phyloP scores from a whole-genome alignment of 1,140 invertebrate genomes.

The Achroia grisella region DNA sequence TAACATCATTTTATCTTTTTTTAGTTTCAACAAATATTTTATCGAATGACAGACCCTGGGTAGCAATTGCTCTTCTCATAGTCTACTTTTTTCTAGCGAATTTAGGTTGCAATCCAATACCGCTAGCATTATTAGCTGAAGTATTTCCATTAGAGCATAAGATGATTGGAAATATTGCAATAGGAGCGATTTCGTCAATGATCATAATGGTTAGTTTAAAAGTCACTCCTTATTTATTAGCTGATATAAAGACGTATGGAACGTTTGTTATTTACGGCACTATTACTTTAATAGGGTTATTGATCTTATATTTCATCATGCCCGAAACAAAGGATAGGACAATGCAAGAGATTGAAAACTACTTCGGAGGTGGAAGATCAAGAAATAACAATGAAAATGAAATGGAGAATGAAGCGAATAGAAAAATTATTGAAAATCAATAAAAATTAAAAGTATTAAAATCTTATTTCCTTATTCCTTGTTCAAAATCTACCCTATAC shows the following conservation, averaged over 20 bases:
- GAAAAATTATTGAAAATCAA: neutral
- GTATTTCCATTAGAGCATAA: conserved; percentile 46
- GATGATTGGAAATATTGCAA: conserved; percentile 30
- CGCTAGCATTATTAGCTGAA: conserved; percentile 46
- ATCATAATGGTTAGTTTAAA: conserved; percentile 29
- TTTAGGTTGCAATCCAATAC: conserved; percentile 50
- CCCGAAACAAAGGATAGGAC: conserved; percentile 53
- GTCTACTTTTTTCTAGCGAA: conserved; percentile 45
- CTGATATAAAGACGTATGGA: conserved; percentile 35
- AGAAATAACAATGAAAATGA: conserved; percentile 9
- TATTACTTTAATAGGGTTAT: conserved; percentile 20
- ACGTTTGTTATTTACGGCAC: conserved; percentile 41
- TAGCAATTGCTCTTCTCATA: conserved; percentile 35
- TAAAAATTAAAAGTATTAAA: no score
- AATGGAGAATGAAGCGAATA: neutral
- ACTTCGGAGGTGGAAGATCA: conserved; percentile 36
- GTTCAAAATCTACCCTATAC: no score
- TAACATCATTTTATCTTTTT: conserved; percentile 31
- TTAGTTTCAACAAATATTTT: conserved; percentile 23
- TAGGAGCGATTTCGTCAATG: conserved; percentile 28
- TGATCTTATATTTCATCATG: conserved; percentile 31
- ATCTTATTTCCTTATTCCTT: no score
- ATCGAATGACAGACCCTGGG: conserved; percentile 25
- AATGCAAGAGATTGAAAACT: conserved; percentile 50
- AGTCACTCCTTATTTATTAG: conserved; percentile 40